Conservation (phyloP, 35 echinoderm and acorn worm species). For the Diadema setosum region DNA sequence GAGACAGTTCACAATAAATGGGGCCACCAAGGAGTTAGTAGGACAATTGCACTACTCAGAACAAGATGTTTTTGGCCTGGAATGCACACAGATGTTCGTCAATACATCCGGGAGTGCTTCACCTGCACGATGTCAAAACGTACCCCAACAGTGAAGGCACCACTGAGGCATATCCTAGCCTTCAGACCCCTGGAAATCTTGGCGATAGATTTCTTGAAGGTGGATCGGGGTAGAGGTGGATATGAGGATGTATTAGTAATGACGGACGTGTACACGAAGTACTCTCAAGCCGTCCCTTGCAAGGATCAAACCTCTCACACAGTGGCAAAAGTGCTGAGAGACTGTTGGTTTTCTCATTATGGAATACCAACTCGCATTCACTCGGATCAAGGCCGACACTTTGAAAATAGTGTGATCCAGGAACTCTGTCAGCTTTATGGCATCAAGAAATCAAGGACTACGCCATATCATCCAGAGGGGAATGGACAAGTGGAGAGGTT, state of each 20-base stretch:
- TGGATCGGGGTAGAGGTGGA: conserved; percentile 11
- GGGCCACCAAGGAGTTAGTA: too few relatives aligned
- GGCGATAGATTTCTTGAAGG: conserved; percentile 44
- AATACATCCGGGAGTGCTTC: conserved; percentile 12
- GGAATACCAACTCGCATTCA: conserved; percentile 24
- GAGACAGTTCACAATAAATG: not conserved
- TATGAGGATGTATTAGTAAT: conserved; percentile 44
- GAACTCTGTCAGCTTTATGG: conserved; percentile 38
- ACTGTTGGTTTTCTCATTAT: conserved; percentile 46
- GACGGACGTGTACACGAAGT: conserved; percentile 49
- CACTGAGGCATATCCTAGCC: conserved; percentile 1
- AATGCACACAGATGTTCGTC: not conserved
- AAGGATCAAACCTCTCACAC: conserved; percentile 18
- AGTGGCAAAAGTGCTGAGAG: conserved; percentile 26
- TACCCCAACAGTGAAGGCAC: not conserved
- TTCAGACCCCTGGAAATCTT: conserved; percentile 37
- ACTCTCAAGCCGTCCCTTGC: conserved; percentile 30
- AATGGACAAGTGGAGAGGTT: too few relatives aligned
- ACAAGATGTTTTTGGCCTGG: conserved; percentile 45
- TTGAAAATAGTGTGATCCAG: conserved; percentile 25
- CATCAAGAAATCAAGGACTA: conserved; percentile 21
- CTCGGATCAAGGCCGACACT: conserved; percentile 44
- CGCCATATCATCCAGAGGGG: too few relatives aligned
- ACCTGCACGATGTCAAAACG: conserved; percentile 2
- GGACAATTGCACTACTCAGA: not conserved